A percentile compares a stretch with the other conserved stretches of the same genome.
phyloP scores from a whole-genome alignment of 2,797 vertebrate species.

The Acipenser ruthenus region DNA sequence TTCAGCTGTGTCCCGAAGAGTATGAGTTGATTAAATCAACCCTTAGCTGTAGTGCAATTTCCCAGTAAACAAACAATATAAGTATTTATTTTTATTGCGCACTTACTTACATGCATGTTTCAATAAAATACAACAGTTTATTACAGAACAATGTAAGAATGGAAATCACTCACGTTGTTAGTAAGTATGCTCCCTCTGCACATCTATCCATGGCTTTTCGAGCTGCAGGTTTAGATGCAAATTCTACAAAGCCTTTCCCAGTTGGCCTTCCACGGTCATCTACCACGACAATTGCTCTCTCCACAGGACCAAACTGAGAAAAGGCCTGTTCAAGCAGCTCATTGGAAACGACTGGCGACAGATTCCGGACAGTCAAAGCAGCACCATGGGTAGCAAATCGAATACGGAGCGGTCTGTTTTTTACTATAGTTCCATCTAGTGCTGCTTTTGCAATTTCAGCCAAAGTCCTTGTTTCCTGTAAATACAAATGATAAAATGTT shows the following conservation, averaged over 20 bases:
- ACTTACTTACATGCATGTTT: too few relatives aligned
- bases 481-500: slow-evolving; percentile 29
- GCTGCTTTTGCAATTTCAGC: slow-evolving; percentile 95
- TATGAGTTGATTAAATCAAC: too few relatives aligned
- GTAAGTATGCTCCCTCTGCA: slow-evolving; percentile 82
- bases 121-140: not conserved
- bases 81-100: too few relatives aligned
- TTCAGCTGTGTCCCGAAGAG: too few relatives aligned
- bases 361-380: slow-evolving; percentile 83
- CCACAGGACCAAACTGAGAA: slow-evolving; percentile 86
- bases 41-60: too few relatives aligned
- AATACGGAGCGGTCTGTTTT: slow-evolving; percentile 81
- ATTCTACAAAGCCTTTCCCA: slow-evolving; percentile 89
- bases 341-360: slow-evolving; percentile 88
- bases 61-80: too few relatives aligned
- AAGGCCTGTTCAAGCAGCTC: slow-evolving; percentile 94
- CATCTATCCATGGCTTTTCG: slow-evolving; percentile 92
- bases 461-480: slow-evolving; percentile 86
- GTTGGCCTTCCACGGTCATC: slow-evolving; percentile 89
- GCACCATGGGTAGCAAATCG: slow-evolving; percentile 87
- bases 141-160: not conserved
- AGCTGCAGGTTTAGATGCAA: slow-evolving; percentile 83
- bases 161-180: slow-evolving; percentile 78
- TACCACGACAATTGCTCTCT: slow-evolving; percentile 84
- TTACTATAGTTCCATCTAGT: slow-evolving; percentile 82